Percentiles rank a stretch among this genome's conserved stretches.
phyloP scores from a whole-genome alignment of 2,888 invertebrate species.

The Onchidella celtica region DNA sequence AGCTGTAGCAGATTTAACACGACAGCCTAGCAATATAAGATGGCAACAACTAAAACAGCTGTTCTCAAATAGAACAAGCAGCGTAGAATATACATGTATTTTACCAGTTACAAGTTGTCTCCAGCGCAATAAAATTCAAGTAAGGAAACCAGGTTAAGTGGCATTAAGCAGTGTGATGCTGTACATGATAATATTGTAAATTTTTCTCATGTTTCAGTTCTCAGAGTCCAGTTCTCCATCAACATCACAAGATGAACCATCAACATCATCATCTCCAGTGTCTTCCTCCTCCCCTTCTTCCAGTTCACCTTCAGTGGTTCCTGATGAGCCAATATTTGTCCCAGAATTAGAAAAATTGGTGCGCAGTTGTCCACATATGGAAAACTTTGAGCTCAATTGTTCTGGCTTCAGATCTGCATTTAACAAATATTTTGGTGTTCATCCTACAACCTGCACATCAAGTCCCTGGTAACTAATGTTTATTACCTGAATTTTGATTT shows the following conservation, averaged over 20 bases:
- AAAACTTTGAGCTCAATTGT: conserved; percentile 64
- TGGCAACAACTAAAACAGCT: no score
- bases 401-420: conserved; percentile 60
- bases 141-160: no score
- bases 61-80: no score
- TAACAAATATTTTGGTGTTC: conserved; percentile 58
- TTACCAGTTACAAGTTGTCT: no score
- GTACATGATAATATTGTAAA: no score
- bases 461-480: conserved; percentile 54
- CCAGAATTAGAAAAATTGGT: conserved; percentile 53
- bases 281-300: conserved; percentile 44
- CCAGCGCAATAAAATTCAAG: no score
- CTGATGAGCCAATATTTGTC: conserved; percentile 42
- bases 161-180: no score
- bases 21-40: no score
- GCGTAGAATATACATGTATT: no score
- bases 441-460: conserved; percentile 54
- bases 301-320: conserved; percentile 20
- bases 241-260: conserved; percentile 40
- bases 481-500: not conserved
- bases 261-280: conserved; percentile 31
- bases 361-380: conserved; percentile 60
- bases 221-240: conserved; percentile 49
- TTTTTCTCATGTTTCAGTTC: conserved; percentile 26
- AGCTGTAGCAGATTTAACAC: no score